Base-by-base conservation (phyloP, 1,140 invertebrate genomes). In the Penaeus indicus region DNA sequence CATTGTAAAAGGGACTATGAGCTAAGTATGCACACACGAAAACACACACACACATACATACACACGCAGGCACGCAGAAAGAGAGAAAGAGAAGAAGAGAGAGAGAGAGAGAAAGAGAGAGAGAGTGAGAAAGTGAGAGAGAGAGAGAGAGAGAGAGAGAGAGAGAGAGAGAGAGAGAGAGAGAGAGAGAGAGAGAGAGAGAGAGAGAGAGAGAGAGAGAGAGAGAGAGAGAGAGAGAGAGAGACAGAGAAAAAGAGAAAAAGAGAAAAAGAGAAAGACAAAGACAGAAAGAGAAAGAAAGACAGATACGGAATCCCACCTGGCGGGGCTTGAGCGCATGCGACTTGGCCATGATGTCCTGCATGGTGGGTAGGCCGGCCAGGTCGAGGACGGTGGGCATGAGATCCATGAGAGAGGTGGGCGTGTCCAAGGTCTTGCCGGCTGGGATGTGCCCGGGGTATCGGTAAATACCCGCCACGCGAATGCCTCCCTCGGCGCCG, bases 401-500 rank as follows among this genome's bases (percentile, higher is more conserved):
- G n/a, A 94, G 85, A 89, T 94, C 94, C 93, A 94, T 93, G 27
- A 92, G 92, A 84, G 90, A 92, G 7, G 93, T 93, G 21, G 92
- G 92, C 80, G 91, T 91, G 60, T 92, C 85, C 19, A 92, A 91
- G 7, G 91, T 91, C 8, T 42, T 90, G 5, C 91, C 91, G n/a
- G 88, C 62, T 19, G 91, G 86, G 21, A 93, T 80, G 16, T 89
- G 61, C 8, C 90, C 91, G 19, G 92, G 92, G 92, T 92, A 94
- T 18, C 91, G 91, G 25, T 93, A 90, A 22, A 93, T 88, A 19
- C 91, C 91, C 13, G 93, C 93, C 21, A 94, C 93, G 32, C 94
- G 91, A 72, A 94, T 93, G 22, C 93, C 94, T 16, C 94, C 94
- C 90, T 94, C 94, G 38, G 93, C 91, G 1, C 92, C 92, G 47